phyloP scores from a whole-genome alignment of 2,888 invertebrate species.

The Drosophila siamana region DNA sequence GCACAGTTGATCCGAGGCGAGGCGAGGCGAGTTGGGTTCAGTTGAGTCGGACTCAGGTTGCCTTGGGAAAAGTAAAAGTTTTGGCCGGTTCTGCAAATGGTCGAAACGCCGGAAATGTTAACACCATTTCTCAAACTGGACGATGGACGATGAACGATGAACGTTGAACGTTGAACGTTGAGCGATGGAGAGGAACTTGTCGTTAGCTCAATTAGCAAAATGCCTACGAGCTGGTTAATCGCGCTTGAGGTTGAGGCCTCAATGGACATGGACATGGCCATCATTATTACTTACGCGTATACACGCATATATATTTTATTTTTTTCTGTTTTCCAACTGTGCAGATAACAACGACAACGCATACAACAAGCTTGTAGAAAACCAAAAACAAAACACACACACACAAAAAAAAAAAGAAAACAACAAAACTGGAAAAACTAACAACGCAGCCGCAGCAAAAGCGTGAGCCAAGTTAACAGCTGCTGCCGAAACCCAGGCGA shows the following conservation, averaged over 20 bases:
- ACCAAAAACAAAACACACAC: too few species aligned
- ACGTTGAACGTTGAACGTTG: slow-evolving; percentile 22
- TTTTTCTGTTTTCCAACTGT: slow-evolving; percentile 41
- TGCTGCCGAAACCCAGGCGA: slow-evolving; percentile 30
- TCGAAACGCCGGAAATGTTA: slow-evolving; percentile 73
- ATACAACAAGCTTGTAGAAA: slow-evolving; percentile 5
- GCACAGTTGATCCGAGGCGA: too few species aligned
- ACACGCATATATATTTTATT: neutral
- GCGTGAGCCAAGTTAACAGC: slow-evolving; percentile 13
- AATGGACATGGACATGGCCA: slow-evolving; percentile 60
- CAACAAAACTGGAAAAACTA: slow-evolving; percentile 65
- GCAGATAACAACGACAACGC: slow-evolving; percentile 46
- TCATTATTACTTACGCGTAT: slow-evolving; percentile 62
- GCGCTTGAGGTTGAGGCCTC: slow-evolving; percentile 38
- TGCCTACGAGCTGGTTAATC: slow-evolving; percentile 63
- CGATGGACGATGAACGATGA: slow-evolving; percentile 30
- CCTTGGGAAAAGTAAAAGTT: slow-evolving; percentile 69
- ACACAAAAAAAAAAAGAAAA: slow-evolving; percentile 1
- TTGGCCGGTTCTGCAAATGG: slow-evolving; percentile 70
- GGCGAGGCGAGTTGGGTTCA: too few species aligned
- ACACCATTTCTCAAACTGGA: slow-evolving; percentile 71
- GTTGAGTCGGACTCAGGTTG: slow-evolving; percentile 14
- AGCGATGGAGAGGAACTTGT: slow-evolving; percentile 62
- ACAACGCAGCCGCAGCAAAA: slow-evolving; percentile 27
- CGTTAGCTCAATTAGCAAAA: slow-evolving; percentile 73